A percentile compares a stretch with the other conserved stretches of the same genome.
Conservation (phyloP, 2,113 vertebrate genomes). For the Scomber japonicus region DNA sequence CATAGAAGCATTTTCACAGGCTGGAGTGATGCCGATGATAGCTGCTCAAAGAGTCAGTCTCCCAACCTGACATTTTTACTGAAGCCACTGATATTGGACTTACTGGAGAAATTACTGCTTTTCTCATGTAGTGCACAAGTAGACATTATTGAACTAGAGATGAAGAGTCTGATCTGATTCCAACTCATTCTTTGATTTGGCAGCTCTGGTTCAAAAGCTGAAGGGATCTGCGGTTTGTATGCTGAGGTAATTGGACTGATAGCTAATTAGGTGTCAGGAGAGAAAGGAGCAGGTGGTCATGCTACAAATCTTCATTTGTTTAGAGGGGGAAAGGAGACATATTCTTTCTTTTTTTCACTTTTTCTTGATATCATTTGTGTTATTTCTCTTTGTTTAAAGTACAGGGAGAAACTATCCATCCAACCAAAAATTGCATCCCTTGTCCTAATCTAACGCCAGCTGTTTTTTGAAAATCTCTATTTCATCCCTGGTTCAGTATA, state of each 20-base stretch:
- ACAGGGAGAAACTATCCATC: background rate
- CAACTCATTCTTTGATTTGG: constrained; percentile 60
- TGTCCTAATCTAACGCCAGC: background rate
- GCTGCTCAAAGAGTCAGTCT: background rate
- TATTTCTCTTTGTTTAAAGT: background rate
- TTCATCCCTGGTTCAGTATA: background rate
- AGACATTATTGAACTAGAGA: constrained; percentile 48
- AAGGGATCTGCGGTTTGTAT: constrained; percentile 51
- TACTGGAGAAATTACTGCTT: background rate
- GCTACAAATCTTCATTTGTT: constrained; percentile 49
- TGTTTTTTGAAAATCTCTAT: background rate
- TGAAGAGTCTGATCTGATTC: constrained; percentile 47
- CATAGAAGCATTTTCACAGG: constrained; percentile 2
- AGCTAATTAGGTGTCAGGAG: constrained; percentile 65
- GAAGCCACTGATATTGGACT: constrained; percentile 38
- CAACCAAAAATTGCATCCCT: background rate
- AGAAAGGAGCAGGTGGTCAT: constrained; percentile 57
- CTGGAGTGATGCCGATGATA: background rate
- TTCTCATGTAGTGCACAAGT: constrained; percentile 3
- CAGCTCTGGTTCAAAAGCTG: constrained; percentile 50
- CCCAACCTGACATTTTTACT: constrained; percentile 36
- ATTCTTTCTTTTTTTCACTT: background rate
- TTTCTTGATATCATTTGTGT: background rate
- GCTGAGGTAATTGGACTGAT: constrained; percentile 56
- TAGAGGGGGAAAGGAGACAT: constrained; percentile 15